Conservation (phyloP, 2,113 vertebrate species). For the Planiliza haematocheilus region DNA sequence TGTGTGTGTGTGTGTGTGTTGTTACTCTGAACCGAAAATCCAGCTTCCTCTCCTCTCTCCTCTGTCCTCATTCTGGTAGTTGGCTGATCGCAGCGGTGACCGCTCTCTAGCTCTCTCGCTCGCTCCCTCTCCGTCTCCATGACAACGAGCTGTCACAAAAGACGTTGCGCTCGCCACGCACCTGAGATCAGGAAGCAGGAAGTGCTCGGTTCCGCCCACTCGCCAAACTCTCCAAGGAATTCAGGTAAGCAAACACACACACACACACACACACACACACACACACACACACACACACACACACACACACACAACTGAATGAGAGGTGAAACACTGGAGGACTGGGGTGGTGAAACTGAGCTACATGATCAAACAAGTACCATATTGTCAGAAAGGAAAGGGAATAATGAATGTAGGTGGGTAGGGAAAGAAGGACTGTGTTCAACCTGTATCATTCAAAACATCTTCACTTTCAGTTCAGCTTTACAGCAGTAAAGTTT, state of each 20-base stretch:
- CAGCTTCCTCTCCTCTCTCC: slow-evolving; percentile 70
- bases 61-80: slow-evolving; percentile 48
- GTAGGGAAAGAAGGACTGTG: neutral
- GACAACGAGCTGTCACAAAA: slow-evolving; percentile 50
- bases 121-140: slow-evolving; percentile 39
- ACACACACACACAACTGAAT: slow-evolving; percentile 41
- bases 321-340: slow-evolving; percentile 26
- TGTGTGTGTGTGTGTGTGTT: slow-evolving; percentile 59
- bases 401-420: slow-evolving; percentile 8
- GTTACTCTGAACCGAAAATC: slow-evolving; percentile 69
- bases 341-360: slow-evolving; percentile 32
- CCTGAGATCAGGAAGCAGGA: slow-evolving; percentile 74
- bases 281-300: neutral
- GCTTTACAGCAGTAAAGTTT: slow-evolving; percentile 22
- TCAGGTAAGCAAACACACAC: slow-evolving; percentile 60
- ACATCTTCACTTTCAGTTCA: slow-evolving; percentile 55
- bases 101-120: slow-evolving; percentile 10
- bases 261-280: too few relatives aligned
- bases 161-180: slow-evolving; percentile 31
- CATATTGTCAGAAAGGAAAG: slow-evolving; percentile 25
- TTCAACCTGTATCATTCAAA: neutral
- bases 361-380: slow-evolving; percentile 67
- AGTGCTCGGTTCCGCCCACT: slow-evolving; percentile 52
- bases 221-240: slow-evolving; percentile 38
- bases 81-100: slow-evolving; percentile 15